phyloP scores from a whole-genome alignment of 2,888 invertebrate species.

The Rotaria macrura region DNA sequence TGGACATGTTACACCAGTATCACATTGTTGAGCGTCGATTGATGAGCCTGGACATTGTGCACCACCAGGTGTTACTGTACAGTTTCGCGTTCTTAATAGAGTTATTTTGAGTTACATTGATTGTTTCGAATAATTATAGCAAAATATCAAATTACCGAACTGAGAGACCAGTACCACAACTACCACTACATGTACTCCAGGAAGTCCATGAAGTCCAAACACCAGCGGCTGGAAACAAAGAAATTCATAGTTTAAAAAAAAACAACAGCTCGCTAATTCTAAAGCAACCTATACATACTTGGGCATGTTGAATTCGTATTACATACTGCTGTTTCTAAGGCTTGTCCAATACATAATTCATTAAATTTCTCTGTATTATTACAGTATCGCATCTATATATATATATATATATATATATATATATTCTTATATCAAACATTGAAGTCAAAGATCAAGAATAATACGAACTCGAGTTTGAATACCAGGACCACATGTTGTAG shows the following conservation, averaged over 20 bases:
- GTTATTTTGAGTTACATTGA: no score
- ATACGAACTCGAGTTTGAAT: background rate
- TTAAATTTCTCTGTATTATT: background rate
- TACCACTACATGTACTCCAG: background rate
- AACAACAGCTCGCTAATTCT: no score
- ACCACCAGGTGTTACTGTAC: background rate
- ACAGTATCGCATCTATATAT: background rate
- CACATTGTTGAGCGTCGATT: constrained; percentile 39
- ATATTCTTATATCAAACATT: no score
- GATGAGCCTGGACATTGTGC: constrained; percentile 27
- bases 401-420: background rate
- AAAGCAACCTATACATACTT: background rate
- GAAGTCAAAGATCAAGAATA: no score
- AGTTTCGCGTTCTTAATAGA: background rate
- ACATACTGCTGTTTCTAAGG: background rate
- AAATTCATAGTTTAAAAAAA: background rate
- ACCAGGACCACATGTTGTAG: background rate
- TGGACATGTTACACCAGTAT: constrained; percentile 41
- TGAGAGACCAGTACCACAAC: background rate
- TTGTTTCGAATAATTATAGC: no score
- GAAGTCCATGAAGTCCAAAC: background rate
- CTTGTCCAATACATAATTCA: constrained; percentile 3
- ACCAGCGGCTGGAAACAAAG: background rate
- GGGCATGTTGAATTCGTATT: background rate
- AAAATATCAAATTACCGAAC: background rate